Evolutionary conservation across 2,888 invertebrate genomes (phyloP), one percentile per base, ranked within the genome.

Genomic region (Smittia aterrima): DNA sequence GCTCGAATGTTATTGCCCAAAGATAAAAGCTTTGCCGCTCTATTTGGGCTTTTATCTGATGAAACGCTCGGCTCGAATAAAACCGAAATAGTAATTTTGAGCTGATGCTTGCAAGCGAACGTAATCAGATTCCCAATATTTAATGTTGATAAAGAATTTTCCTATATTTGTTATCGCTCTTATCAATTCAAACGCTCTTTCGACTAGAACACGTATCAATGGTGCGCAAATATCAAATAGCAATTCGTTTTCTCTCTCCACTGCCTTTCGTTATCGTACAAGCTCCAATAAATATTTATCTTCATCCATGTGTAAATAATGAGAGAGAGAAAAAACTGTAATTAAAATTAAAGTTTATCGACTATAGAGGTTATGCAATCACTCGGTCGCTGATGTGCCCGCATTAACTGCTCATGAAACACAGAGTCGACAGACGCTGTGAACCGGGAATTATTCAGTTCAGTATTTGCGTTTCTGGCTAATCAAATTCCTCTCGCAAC

Each of bases 211-310:
- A 32, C 47, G 47, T 47, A 47, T 47, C 47, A 11, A 47, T 47
- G n/a, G 47, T 47, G 47, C 47, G 16, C 47, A 47, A 47, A 47
- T 16, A n/a, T 47, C 47, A 11, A 47, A 6, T 4, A 47, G 47
- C 47, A n/a, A 47, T 47, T 47, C 16, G n/a, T n/a, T 47, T 11
- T 16, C 47, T 16, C 47, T 6, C 47, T 11, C 6, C n/a, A 2
- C 4, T 32, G 32, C 32, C 32, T 47, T 3, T 47, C 47, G 47
- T 11, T 47, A 47, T 47, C 47, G 16, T n/a, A n/a, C 32, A 16
- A 47, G 47, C 47, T 47, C 11, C 47, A 47, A 47, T 47, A 47
- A 47, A 47, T 47, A 47, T 47, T 47, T 47, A 47, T 47, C 47
- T 47, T 47, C 47, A 47, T 47, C 47, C 32, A 16, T 47, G 47